Evolutionary conservation across 2,888 invertebrate genomes (phyloP), one percentile per base, ranked within the genome.

Genomic region (Sussaba pulchella): DNA sequence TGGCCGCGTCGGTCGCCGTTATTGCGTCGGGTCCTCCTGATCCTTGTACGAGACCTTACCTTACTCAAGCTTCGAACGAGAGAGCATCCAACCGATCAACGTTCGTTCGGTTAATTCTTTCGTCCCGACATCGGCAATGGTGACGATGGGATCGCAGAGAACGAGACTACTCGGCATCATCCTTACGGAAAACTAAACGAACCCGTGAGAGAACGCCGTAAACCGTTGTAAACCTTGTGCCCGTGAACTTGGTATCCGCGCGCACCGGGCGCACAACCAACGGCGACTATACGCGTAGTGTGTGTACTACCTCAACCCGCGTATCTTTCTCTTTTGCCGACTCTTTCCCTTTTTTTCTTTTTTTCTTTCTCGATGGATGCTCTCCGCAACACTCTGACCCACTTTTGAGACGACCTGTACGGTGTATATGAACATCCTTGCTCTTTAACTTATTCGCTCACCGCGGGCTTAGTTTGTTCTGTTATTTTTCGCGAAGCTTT

Each of bases 181-280:
- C 50, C 63, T n/a, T 43, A 24, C 63, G 12, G 50, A 36, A 36
- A 66, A 39, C 39, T 19, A 59, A 39, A 2, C 9, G 31, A 19
- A 50, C 39, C 61, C 26, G 31, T 31, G 31, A 31, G n/a, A n/a
- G n/a, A n/a, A 73, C 57, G 70, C 74, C 76, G 63, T 76, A 76
- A 78, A 73, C 78, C 77, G 78, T 81, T 77, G 57, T 67, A 54
- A 88, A 87, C 85, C 87, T 87, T 89, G 91, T 90, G 91, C 89
- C 91, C 91, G 90, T 92, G 91, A 91, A 92, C 91, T 92, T 92
- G 91, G 86, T 69, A 88, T 88, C 88, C 87, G 85, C 88, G 85
- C 85, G 86, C 83, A 85, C 64, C 70, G 57, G 67, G 80, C n/a
- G 74, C 75, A 77, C 73, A 71, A 59, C 66, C 66, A 24, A 17